phyloP scores from a whole-genome alignment of 2,888 invertebrate species.

The Heliconius ismenius region DNA sequence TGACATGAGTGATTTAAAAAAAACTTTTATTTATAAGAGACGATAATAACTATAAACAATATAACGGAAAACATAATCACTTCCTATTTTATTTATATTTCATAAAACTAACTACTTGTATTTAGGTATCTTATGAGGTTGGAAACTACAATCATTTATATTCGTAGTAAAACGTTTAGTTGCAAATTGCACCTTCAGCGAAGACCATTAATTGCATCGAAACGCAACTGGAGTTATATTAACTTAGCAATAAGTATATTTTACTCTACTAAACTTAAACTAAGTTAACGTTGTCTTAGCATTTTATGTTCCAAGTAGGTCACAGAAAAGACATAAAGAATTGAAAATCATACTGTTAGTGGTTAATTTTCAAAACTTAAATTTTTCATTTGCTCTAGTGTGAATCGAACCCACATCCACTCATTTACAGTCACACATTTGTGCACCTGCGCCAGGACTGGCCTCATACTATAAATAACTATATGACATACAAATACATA shows the following conservation, averaged over 20 bases:
- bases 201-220: slow-evolving; percentile 17
- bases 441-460: no score
- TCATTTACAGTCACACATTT: no score
- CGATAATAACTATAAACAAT: neutral
- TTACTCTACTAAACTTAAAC: neutral
- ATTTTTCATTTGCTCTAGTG: no score
- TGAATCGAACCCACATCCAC: no score
- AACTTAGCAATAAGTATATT: slow-evolving; percentile 8
- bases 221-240: slow-evolving; percentile 7
- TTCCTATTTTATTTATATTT: neutral
- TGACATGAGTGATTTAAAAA: neutral
- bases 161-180: slow-evolving; percentile 19
- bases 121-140: slow-evolving; percentile 19
- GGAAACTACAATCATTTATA: slow-evolving; percentile 16
- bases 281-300: neutral
- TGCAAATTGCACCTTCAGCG: slow-evolving; percentile 12
- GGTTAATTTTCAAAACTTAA: neutral
- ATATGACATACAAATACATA: neutral
- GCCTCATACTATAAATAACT: neutral
- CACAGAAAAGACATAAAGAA: neutral
- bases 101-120: slow-evolving; percentile 6
- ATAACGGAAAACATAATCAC: neutral
- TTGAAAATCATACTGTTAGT: neutral
- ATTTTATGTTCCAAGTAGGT: neutral
- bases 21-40: neutral